A percentile compares a stretch with the other conserved stretches of the same genome.
Conservation (phyloP, 2,113 vertebrate species). For the Cyprinodon tularosa region DNA sequence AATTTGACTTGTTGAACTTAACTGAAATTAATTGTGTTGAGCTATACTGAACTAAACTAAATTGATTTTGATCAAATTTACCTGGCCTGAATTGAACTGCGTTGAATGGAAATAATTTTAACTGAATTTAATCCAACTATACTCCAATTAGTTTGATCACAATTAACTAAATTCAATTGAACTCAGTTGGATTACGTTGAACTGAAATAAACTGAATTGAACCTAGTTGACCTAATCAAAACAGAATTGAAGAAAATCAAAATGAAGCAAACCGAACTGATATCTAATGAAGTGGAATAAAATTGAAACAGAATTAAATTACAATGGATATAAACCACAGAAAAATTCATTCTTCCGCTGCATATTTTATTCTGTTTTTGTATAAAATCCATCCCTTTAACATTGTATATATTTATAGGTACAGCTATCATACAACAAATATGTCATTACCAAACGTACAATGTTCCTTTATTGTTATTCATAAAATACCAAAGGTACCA, state of each 20-base stretch:
- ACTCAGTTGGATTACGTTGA: not conserved
- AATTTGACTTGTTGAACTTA: not conserved
- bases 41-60: too few relatives aligned
- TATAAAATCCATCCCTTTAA: slow-evolving; percentile 77
- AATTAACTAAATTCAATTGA: not conserved
- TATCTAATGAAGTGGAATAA: not conserved
- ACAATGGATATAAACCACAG: not conserved
- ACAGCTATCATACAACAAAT: slow-evolving; percentile 80
- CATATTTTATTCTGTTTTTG: slow-evolving; percentile 73
- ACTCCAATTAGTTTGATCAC: not conserved
- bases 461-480: slow-evolving; percentile 74
- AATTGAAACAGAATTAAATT: not conserved
- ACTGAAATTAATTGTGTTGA: not conserved
- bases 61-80: too few relatives aligned
- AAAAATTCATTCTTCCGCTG: slow-evolving; percentile 53
- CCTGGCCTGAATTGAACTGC: too few relatives aligned
- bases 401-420: slow-evolving; percentile 79
- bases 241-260: not conserved
- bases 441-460: slow-evolving; percentile 78
- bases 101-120: too few relatives aligned
- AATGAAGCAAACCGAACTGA: not conserved
- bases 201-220: not conserved
- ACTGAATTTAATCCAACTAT: not conserved
- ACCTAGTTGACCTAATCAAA: too few relatives aligned
- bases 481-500: slow-evolving; percentile 82